phyloP scores from a whole-genome alignment of 2,113 vertebrate genomes.

The Antechinus flavipes region DNA sequence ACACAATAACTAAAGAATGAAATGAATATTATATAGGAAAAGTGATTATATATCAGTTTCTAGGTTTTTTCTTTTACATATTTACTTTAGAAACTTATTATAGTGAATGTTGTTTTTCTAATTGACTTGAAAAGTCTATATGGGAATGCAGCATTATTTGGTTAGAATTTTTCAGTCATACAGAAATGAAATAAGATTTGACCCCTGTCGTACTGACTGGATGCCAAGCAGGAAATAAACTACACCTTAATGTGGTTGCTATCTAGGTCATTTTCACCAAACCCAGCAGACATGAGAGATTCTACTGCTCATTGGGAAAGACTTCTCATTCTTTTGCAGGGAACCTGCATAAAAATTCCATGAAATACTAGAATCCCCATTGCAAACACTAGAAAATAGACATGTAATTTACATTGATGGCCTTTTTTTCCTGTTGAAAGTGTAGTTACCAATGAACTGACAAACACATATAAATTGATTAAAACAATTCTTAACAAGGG shows the following conservation, averaged over 20 bases:
- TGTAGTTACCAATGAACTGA: neutral
- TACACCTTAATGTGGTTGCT: constrained; percentile 60
- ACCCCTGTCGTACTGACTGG: constrained; percentile 75
- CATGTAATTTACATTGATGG: neutral
- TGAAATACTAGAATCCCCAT: constrained; percentile 64
- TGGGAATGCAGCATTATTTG: constrained; percentile 69
- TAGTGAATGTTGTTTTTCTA: constrained; percentile 61
- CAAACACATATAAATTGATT: neutral
- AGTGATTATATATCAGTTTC: constrained; percentile 18
- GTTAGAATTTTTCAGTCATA: constrained; percentile 74
- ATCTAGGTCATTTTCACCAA: constrained; percentile 70
- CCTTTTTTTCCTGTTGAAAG: neutral
- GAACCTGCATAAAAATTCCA: constrained; percentile 69
- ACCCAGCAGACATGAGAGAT: constrained; percentile 72
- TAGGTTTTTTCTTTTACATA: constrained; percentile 28
- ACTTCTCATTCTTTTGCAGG: constrained; percentile 67
- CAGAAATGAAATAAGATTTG: constrained; percentile 78
- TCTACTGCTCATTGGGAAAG: constrained; percentile 66
- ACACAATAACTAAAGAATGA: neutral
- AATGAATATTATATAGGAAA: neutral
- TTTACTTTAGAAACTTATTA: constrained; percentile 50
- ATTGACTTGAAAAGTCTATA: constrained; percentile 63
- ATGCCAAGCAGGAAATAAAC: constrained; percentile 59
- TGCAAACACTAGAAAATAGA: constrained; percentile 37
- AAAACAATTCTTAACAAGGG: neutral